Evolutionary conservation across 2,888 invertebrate species (phyloP).

Genomic region (Chalcosyrphus nemorum): DNA sequence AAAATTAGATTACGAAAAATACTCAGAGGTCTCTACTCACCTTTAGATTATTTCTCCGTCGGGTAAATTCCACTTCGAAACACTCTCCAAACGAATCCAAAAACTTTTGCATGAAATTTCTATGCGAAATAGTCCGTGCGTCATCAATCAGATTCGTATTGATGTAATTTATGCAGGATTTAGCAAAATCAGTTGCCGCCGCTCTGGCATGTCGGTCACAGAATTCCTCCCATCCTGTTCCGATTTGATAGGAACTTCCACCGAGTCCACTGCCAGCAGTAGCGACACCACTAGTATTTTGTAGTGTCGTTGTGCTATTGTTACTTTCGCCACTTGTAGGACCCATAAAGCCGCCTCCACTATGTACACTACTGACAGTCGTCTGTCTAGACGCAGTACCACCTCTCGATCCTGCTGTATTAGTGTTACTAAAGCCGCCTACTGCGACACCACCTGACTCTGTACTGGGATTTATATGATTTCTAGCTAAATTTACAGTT

Average conservation of each 20-base stretch:
- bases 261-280: conserved; percentile 73
- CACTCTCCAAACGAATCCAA: conserved; percentile 92
- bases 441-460: conserved; percentile 26
- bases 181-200: conserved; percentile 94
- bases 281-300: conserved; percentile 75
- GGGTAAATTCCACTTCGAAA: conserved; percentile 90
- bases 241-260: conserved; percentile 84
- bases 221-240: conserved; percentile 91
- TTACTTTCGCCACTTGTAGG: conserved; percentile 76
- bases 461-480: conserved; percentile 41
- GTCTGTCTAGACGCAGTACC: conserved; percentile 52
- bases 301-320: conserved; percentile 75
- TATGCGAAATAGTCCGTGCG: conserved; percentile 87
- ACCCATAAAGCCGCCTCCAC: conserved; percentile 78
- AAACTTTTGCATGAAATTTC: conserved; percentile 91
- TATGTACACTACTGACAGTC: conserved; percentile 79
- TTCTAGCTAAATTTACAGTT: conserved; percentile 49
- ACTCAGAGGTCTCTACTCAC: conserved; percentile 78
- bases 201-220: conserved; percentile 93
- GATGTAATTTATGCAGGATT: conserved; percentile 91
- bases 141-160: conserved; percentile 87
- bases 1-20: no score
- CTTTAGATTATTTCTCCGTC: conserved; percentile 83
- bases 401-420: conserved; percentile 34
- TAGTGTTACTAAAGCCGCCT: conserved; percentile 43